These are phyloP conservation scores for Phoxinus phoxinus DNA, from an alignment of 2,113 vertebrate species.

Conservation along the genomic window DNA sequence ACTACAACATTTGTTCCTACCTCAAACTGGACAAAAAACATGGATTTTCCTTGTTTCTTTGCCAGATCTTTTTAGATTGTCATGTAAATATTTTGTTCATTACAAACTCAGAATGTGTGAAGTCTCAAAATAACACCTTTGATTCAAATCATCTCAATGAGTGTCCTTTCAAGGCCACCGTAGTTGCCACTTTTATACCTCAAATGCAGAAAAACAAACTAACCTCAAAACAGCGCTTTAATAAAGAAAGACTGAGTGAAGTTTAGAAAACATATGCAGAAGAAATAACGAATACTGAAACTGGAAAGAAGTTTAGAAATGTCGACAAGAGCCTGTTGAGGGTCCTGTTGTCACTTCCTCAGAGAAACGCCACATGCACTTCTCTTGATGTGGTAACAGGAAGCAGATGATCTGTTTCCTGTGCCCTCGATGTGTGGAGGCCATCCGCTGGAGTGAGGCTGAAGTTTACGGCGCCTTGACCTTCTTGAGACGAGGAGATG, in stretches of 20 bases:
- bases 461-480: slow-evolving; percentile 87
- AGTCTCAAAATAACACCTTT: not conserved
- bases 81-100: slow-evolving; percentile 18
- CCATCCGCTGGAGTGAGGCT: slow-evolving; percentile 41
- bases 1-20: not conserved
- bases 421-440: slow-evolving; percentile 53
- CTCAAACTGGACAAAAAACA: not conserved
- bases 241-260: slow-evolving; percentile 17
- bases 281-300: slow-evolving; percentile 58
- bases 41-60: not conserved
- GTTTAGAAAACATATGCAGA: slow-evolving; percentile 24
- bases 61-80: not conserved
- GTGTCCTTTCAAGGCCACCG: slow-evolving; percentile 55
- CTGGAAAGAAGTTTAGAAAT: slow-evolving; percentile 65
- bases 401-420: slow-evolving; percentile 49
- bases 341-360: slow-evolving; percentile 42
- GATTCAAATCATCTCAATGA: not conserved
- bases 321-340: slow-evolving; percentile 54
- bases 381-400: slow-evolving; percentile 54
- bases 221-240: slow-evolving; percentile 35
- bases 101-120: slow-evolving; percentile 7
- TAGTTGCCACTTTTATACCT: slow-evolving; percentile 58
- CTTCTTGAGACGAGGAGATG: slow-evolving; percentile 92
- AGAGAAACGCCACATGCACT: slow-evolving; percentile 37
- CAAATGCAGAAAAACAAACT: slow-evolving; percentile 1